Base-by-base conservation (phyloP, 92 coral and sea anemone species). In the Meandrina meandrites region DNA sequence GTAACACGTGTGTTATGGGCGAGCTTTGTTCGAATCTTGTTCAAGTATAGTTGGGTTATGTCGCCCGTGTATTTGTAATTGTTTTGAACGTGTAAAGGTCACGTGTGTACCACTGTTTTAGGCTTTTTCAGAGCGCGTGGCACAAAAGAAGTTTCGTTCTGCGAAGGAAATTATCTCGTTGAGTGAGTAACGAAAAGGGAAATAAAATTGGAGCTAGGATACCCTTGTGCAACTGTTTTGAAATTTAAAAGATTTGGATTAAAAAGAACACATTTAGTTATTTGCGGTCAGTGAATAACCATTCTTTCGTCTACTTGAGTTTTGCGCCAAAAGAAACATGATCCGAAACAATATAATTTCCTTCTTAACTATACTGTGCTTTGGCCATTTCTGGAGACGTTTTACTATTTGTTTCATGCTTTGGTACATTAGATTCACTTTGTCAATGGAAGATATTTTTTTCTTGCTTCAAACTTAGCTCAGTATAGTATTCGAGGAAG, bases 1-100 rank as follows among this genome's bases (percentile, higher is more conserved):
- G 72, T 69, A 79, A 79, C 89, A 80, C 85, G 89, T 88, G 87
- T 76, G 60, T 81, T 81, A 22, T 69, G 50, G 74, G 80, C 75
- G 72, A 73, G 40, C 86, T 66, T 87, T 73, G 81, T 71, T 57
- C 64, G 66, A 32, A 48, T 18, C 86, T 81, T 87, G 86, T 87
- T 80, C 79, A 70, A n/a, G 80, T 48, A 68, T 80, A 79, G 84
- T 80, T 80, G 36, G 60, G 45, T 74, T 37, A 37, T 76, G 71
- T 81, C 31, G 72, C 74, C 60, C 53, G 56, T 87, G 86, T 87
- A 79, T 82, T 80, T 56, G 73, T 58, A 28, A 75, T 87, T 80
- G 86, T 87, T 75, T 32, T 47, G 28, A 68, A 47, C 31, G 35
- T 76, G 88, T 64, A 64, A 73, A 62, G 76, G 88, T 85, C 88